Base-by-base conservation (phyloP, 1,140 invertebrate genomes). In the Aphelinus certus region DNA sequence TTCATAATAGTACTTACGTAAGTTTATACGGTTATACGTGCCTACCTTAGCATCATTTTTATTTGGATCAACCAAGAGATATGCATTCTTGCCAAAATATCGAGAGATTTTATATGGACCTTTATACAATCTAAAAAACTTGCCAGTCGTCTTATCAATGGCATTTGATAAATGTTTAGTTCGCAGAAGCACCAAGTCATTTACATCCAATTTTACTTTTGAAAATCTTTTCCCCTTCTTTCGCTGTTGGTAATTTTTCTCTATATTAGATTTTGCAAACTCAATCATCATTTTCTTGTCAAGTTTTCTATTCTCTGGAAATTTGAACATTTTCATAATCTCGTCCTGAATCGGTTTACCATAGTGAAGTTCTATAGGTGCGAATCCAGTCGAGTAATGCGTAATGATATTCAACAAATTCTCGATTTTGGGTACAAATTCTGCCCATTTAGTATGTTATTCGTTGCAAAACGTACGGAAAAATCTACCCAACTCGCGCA, bases 301-400 rank as follows among this genome's bases (percentile, higher is more conserved):
- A 6, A 10, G 4, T n/a, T 6, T 58, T 9, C 56, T 58, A 3
- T 3, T 3, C 2, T 63, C 70, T 10, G 70, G 70, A 56, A 66
- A 73, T 45, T 47, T 57, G n/a, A 73, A 48, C 2, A 65, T 5
- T 45, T 63, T 49, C 48, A 26, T 9, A 3, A 73, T 56, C 7
- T 64, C 3, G 3, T 65, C 71, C 42, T 10, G 6, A 3, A 63
- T 45, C 7, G n/a, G 49, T n/a, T 48, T 61, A 9, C 64, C 56
- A 67, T 51, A 73, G 61, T 73, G 72, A 46, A 73, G 67, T 53
- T 67, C 63, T 1, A 46, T 7, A 26, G 72, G 64, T 42, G 71
- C 7, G 7, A 53, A 73, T 26, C 58, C 56, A 45, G 71, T 73
- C 47, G 42, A 42, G 60, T 42, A 9, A 26, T 73, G 62, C n/a